Evolutionary conservation across 2,113 vertebrate species (phyloP).

Genomic region (Climacteris rufus): DNA sequence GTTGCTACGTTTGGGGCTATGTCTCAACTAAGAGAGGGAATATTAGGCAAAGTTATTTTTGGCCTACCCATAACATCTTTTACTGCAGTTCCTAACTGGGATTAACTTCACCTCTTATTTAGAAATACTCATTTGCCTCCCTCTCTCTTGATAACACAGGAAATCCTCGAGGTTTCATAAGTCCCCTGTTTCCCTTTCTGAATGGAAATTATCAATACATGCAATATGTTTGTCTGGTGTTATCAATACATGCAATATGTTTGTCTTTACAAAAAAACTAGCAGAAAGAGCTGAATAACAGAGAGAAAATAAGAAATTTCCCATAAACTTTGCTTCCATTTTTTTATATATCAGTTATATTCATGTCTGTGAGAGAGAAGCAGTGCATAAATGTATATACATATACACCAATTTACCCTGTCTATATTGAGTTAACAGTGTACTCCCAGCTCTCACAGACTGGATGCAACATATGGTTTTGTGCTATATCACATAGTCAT

Average conservation of each 20-base stretch:
- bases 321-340: background rate
- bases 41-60: background rate
- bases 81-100: background rate
- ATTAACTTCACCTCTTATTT: slow-evolving; percentile 18
- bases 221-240: background rate
- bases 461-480: slow-evolving; percentile 32
- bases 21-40: background rate
- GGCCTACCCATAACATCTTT: background rate
- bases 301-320: background rate
- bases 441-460: background rate
- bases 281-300: background rate
- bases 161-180: fast-evolving
- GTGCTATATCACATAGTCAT: background rate
- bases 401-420: background rate
- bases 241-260: background rate
- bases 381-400: background rate
- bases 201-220: background rate
- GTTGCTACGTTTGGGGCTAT: background rate
- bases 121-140: background rate
- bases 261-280: background rate
- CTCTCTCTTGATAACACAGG: too few relatives aligned
- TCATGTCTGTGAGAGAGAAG: background rate
- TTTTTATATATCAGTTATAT: background rate
- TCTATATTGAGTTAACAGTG: background rate
- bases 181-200: background rate